Evolutionary conservation across 2,113 vertebrate genomes (phyloP), one percentile per base, ranked within the genome.

Genomic region (Saccopteryx leptura): DNA sequence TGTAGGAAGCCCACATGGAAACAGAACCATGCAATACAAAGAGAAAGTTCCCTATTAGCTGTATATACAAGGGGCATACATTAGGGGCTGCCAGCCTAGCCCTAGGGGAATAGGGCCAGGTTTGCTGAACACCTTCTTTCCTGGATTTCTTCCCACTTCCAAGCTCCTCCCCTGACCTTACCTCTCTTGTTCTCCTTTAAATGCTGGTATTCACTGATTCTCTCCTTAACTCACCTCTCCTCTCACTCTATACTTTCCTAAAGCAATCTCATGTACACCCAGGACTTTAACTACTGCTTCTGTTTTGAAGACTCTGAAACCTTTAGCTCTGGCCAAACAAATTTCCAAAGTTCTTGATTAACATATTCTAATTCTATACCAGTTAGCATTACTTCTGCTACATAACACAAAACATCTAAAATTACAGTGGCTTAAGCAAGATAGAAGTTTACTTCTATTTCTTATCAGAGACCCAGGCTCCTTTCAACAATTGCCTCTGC

Each of bases 361-460:
- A 82, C 18, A 17, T 54, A 61, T 79, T 95, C 18, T 58, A 96
- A 91, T 84, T 91, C 90, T 63, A 1, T 58, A 46, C 54, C 69
- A 61, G 24, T 71, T 72, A 50, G 14, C 46, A 33, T 48, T 50
- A 61, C n/a, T 83, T 96, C 93, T n/a, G 28, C 31, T 50, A 50
- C 26, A 33, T 50, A 66, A 78, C 5, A n/a, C 50, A 39, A 90
- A 88, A 93, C 61, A n/a, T 72, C 15, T 63, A 66, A 96, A 89
- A 74, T 72, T 58, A 87, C 10, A 86, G 19, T 46, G 24, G 17
- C 60, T 88, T 90, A 68, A 90, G 75, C 15, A 85, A 81, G 31
- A 61, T 18, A 63, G 18, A 23, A n/a, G 15, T 61, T 61, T 28
- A 79, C 79, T 58, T 75, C 54, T 65, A 6, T 88, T 93, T 91